Evolutionary conservation across 2,113 vertebrate species (phyloP).

Genomic region (Pterophyllum scalare): DNA sequence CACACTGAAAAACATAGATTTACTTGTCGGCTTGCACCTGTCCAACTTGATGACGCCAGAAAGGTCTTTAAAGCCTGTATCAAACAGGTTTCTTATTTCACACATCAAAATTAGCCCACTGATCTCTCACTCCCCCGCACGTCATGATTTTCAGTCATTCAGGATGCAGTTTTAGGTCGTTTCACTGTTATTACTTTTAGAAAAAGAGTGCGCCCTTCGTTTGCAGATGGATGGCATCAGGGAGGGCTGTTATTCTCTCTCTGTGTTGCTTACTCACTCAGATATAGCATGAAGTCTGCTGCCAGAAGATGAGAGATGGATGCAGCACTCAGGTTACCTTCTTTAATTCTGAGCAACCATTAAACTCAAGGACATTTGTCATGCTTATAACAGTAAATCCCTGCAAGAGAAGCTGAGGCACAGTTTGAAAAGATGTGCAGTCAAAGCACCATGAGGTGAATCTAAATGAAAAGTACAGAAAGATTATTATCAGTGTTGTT

Average conservation of each 20-base stretch:
- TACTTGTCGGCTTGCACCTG: constrained; percentile 3
- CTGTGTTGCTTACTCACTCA: background rate
- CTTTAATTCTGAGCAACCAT: constrained; percentile 18
- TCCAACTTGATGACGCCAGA: background rate
- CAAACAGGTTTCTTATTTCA: constrained; percentile 19
- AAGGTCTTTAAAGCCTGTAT: background rate
- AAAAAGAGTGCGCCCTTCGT: background rate
- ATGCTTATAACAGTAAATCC: background rate
- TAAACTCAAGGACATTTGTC: background rate
- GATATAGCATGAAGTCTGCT: background rate
- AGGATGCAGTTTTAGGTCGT: background rate
- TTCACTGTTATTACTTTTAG: background rate
- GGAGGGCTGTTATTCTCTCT: background rate
- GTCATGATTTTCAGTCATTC: background rate
- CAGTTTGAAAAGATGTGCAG: background rate
- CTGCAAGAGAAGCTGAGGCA: background rate
- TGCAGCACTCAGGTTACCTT: background rate
- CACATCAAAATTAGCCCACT: background rate
- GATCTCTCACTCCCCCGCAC: background rate
- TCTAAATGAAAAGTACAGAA: background rate
- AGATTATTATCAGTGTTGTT: background rate
- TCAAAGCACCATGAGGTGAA: background rate
- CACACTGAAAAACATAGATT: background rate
- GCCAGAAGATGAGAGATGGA: constrained; percentile 21
- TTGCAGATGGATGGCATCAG: background rate